Evolutionary conservation across 2,113 vertebrate species (phyloP).

Genomic region (Coryphaenoides rupestris): DNA sequence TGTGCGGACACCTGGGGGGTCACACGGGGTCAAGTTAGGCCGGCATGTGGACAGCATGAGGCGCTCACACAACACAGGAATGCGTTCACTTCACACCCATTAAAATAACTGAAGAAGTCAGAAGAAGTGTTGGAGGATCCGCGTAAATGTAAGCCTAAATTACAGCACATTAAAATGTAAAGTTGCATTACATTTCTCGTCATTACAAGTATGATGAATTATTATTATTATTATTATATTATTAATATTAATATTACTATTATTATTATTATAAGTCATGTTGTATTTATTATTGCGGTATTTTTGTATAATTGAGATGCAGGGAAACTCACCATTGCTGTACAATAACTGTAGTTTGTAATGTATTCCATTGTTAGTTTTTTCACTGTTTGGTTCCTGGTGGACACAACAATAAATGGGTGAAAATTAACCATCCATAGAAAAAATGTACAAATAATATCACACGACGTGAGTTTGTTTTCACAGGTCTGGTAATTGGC

Average conservation of each 20-base stretch:
- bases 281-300: constrained; percentile 25
- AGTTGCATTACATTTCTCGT: too few species aligned
- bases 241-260: neutral
- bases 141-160: too few species aligned
- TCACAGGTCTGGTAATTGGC: constrained; percentile 16
- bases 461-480: neutral
- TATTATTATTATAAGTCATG: constrained; percentile 11
- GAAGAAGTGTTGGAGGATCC: too few species aligned
- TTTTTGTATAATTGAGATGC: neutral
- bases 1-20: constrained; percentile 84
- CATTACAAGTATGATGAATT: too few species aligned
- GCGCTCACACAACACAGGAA: neutral
- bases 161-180: too few species aligned
- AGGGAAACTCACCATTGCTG: constrained; percentile 92
- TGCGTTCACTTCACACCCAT: neutral
- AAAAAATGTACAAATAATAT: too few species aligned
- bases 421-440: constrained; percentile 44
- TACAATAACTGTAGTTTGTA: constrained; percentile 97
- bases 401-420: constrained; percentile 57
- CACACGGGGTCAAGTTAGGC: constrained; percentile 21
- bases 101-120: neutral
- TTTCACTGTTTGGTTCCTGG: constrained; percentile 98
- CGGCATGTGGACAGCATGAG: neutral
- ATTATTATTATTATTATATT: neutral
- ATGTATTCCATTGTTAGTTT: constrained; percentile 99